A percentile compares a stretch with the other conserved stretches of the same genome.
phyloP scores from a whole-genome alignment of 2,888 invertebrate genomes.

The Lepeophtheirus nordmannii region DNA sequence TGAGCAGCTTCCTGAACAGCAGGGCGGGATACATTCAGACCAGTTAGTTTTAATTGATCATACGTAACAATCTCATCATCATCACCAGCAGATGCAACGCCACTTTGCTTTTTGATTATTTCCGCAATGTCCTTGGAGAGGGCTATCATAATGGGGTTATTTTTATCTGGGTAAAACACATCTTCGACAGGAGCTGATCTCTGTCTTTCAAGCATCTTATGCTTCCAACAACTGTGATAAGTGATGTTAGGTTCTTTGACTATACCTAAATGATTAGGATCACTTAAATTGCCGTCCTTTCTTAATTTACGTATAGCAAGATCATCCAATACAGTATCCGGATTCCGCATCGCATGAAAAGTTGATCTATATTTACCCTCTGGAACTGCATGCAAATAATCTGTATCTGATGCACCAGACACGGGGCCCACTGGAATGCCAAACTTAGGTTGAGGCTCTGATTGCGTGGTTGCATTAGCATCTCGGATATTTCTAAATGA shows the following conservation, averaged over 20 bases:
- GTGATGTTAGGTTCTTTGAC: slow-evolving; percentile 19
- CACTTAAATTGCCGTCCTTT: slow-evolving; percentile 45
- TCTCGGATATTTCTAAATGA: slow-evolving; percentile 62
- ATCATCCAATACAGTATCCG: slow-evolving; percentile 71
- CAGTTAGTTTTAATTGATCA: background rate
- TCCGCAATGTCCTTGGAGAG: slow-evolving; percentile 18
- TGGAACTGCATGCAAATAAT: slow-evolving; percentile 64
- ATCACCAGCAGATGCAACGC: slow-evolving; percentile 10
- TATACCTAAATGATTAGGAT: slow-evolving; percentile 19
- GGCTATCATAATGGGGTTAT: background rate
- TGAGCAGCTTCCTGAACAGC: slow-evolving; percentile 7
- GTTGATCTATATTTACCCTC: slow-evolving; percentile 42
- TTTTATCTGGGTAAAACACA: slow-evolving; percentile 12
- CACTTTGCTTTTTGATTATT: slow-evolving; percentile 21
- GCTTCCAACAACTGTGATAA: slow-evolving; percentile 17
- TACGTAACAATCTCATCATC: slow-evolving; percentile 10
- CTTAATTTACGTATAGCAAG: slow-evolving; percentile 66
- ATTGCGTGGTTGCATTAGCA: slow-evolving; percentile 48
- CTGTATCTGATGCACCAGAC: slow-evolving; percentile 50
- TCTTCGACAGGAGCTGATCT: background rate
- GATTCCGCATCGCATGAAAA: slow-evolving; percentile 51
- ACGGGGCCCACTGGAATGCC: slow-evolving; percentile 68
- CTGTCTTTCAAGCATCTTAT: background rate
- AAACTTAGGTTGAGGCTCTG: slow-evolving; percentile 71
- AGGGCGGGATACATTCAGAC: background rate